A percentile compares a stretch with the other conserved stretches of the same genome.
These are phyloP conservation scores for Alsophila aescularia DNA, from an alignment of 2,888 invertebrate genomes.

Conservation along the genomic window DNA sequence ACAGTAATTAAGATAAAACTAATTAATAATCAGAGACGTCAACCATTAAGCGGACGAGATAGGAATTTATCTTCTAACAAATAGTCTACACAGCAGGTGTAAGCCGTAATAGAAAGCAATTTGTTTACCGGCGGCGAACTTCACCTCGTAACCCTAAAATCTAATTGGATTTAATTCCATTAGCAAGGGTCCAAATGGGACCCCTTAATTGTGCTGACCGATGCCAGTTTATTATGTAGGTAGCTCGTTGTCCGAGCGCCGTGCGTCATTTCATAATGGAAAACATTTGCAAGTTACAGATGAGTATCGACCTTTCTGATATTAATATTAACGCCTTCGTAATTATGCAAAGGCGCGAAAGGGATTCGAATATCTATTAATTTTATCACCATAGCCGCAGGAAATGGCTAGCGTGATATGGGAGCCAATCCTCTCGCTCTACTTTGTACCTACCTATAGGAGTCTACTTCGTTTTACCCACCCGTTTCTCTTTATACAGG, in stretches of 20 bases:
- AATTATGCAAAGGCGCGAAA: slow-evolving; percentile 25
- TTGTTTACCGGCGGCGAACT: slow-evolving; percentile 80
- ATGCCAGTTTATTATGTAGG: slow-evolving; percentile 70
- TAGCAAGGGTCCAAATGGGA: slow-evolving; percentile 80
- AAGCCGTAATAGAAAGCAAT: slow-evolving; percentile 72
- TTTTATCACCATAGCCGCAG: slow-evolving; percentile 12
- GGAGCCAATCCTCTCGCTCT: not conserved
- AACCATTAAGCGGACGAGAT: slow-evolving; percentile 51
- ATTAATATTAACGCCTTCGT: slow-evolving; percentile 27
- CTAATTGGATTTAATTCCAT: slow-evolving; percentile 85
- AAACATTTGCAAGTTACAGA: slow-evolving; percentile 50
- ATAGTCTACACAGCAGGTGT: slow-evolving; percentile 70
- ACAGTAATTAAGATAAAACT: slow-evolving; percentile 44
- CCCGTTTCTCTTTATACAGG: slow-evolving; percentile 5
- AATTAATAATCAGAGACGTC: slow-evolving; percentile 56
- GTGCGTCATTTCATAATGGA: slow-evolving; percentile 57
- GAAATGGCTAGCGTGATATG: slow-evolving; percentile 9
- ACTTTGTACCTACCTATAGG: not conserved
- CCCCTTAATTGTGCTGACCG: slow-evolving; percentile 81
- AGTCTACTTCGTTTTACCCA: not conserved
- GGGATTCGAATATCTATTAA: slow-evolving; percentile 19
- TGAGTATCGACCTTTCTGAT: slow-evolving; percentile 26
- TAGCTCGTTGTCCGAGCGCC: slow-evolving; percentile 44
- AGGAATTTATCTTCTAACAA: slow-evolving; percentile 64
- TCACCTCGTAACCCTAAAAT: slow-evolving; percentile 83